phyloP scores from a whole-genome alignment of 64 coral and sea anemone genomes.

The Catalaphyllia jardinei region DNA sequence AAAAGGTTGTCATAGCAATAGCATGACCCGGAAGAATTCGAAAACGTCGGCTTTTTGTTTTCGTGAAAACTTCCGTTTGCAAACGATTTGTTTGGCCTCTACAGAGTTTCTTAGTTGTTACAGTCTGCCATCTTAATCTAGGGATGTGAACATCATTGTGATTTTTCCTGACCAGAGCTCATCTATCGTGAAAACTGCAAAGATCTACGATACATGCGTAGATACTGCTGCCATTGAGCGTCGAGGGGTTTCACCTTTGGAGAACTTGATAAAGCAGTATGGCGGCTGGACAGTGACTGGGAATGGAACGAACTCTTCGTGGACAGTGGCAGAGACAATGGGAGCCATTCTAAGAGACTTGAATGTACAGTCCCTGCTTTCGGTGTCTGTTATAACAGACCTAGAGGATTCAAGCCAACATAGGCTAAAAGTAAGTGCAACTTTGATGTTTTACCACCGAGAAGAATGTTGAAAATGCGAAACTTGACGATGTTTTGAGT shows the following conservation, averaged over 20 bases:
- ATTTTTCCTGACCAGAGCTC: slow-evolving; percentile 9
- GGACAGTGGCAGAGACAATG: slow-evolving; percentile 37
- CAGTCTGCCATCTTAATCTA: no score
- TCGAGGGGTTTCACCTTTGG: slow-evolving; percentile 28
- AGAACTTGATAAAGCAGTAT: slow-evolving; percentile 55
- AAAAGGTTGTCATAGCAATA: no score
- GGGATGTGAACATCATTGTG: no score
- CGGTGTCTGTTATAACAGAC: background rate
- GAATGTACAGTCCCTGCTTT: slow-evolving; percentile 54
- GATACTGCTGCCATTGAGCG: slow-evolving; percentile 39
- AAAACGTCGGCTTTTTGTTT: no score
- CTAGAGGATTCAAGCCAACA: slow-evolving; percentile 19
- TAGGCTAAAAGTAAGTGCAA: slow-evolving; percentile 12
- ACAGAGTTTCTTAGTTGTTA: no score
- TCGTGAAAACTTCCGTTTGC: no score
- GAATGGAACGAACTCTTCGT: background rate
- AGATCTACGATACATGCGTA: slow-evolving; percentile 52
- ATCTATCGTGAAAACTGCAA: slow-evolving; percentile 55
- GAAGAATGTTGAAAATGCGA: no score
- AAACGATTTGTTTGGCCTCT: no score
- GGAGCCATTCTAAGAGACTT: slow-evolving; percentile 23
- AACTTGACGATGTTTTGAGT: no score
- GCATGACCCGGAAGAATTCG: no score
- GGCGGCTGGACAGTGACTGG: slow-evolving; percentile 62
- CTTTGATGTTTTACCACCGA: background rate